These are phyloP conservation scores for Papilio polyxenes DNA, from an alignment of 1,140 invertebrate genomes.

Conservation along the genomic window DNA sequence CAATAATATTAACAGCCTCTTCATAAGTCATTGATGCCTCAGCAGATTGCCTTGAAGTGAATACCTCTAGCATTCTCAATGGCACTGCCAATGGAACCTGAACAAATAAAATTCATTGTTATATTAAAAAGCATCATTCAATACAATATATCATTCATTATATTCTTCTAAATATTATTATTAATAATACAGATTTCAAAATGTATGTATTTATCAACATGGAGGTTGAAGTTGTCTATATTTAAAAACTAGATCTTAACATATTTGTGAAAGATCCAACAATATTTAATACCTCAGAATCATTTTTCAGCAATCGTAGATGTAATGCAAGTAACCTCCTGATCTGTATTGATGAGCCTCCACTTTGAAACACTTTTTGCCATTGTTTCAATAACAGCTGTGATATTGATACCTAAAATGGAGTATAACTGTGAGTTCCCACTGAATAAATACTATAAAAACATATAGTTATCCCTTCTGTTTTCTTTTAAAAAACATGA, in stretches of 20 bases:
- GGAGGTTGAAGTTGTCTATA: neutral
- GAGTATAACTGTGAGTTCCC: neutral
- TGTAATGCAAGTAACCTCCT: slow-evolving; percentile 83
- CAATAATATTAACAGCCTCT: slow-evolving; percentile 70
- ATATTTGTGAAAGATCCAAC: slow-evolving; percentile 1
- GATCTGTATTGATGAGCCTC: slow-evolving; percentile 81
- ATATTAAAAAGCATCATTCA: neutral
- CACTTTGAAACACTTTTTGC: slow-evolving; percentile 80
- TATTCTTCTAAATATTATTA: no score
- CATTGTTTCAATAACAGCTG: slow-evolving; percentile 83
- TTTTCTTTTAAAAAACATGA: no score
- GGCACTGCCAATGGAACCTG: slow-evolving; percentile 86
- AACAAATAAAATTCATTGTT: slow-evolving; percentile 51
- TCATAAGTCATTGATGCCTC: slow-evolving; percentile 75
- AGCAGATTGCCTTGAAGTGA: slow-evolving; percentile 83
- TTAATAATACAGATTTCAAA: no score
- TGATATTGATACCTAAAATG: slow-evolving; percentile 81
- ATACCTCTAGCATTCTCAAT: slow-evolving; percentile 89
- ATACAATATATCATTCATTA: no score
- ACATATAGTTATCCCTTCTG: no score
- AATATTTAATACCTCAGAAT: slow-evolving; percentile 64
- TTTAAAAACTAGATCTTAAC: neutral
- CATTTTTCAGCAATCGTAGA: slow-evolving; percentile 73
- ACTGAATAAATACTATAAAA: no score
- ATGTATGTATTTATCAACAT: neutral